phyloP scores from a whole-genome alignment of 2,797 vertebrate species.

The Hirundo rustica region DNA sequence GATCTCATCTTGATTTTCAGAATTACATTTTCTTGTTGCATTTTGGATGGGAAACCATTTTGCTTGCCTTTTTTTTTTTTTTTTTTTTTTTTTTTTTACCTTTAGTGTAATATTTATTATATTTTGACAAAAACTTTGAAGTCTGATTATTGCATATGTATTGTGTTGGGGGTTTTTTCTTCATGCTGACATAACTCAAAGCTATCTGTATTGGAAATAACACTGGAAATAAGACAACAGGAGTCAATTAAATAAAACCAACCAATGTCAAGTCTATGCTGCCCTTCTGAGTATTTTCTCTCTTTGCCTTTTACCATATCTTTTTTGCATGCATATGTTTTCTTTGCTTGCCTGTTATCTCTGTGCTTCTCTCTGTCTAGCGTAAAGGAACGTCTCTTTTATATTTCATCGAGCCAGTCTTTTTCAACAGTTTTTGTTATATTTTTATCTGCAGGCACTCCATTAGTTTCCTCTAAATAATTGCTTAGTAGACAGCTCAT shows the following conservation, averaged over 20 bases:
- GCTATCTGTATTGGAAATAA: background rate
- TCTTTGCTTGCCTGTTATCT: background rate
- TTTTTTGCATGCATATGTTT: background rate
- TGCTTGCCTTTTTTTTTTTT: no score
- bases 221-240: background rate
- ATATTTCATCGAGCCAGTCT: background rate
- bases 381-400: background rate
- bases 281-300: background rate
- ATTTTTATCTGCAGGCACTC: slow-evolving; percentile 44
- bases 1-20: background rate
- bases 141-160: background rate
- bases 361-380: background rate
- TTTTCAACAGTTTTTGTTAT: background rate
- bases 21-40: background rate
- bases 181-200: background rate
- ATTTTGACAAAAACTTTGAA: background rate
- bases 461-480: slow-evolving; percentile 60
- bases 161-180: background rate
- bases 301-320: background rate
- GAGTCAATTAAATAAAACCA: background rate
- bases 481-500: slow-evolving; percentile 56
- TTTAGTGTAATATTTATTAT: background rate
- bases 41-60: background rate
- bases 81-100: background rate
- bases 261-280: background rate